Base-by-base conservation (phyloP, 2,113 vertebrate genomes). In the Cinclus mexicanus region DNA sequence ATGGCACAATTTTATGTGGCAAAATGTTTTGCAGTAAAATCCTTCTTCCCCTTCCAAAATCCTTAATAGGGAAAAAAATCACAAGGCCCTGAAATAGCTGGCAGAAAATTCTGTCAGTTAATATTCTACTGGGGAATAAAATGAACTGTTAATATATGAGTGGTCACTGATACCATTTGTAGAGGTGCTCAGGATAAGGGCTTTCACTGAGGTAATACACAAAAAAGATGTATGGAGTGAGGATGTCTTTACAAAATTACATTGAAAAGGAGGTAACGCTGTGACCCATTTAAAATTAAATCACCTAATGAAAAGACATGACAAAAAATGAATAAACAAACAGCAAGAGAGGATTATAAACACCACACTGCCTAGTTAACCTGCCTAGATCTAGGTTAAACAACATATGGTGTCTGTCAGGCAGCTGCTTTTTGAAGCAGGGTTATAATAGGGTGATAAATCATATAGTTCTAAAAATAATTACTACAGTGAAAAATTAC, bases 391-490 rank as follows among this genome's bases (percentile, higher is more conserved):
- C 50, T 76, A 87, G 60, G 65, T 94, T 94, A 96, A 95, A 91
- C 64, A 94, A 71, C 91, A 87, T 79, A 91, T 89, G 87, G 81
- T 52, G 46, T 69, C 46, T 72, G 72, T 91, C 81, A 61, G 50
- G 65, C 69, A 82, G 67, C 33, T 79, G 70, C 50, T 87, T 83
- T 49, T 41, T 49, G 61, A 90, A 91, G 46, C 0, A 0, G 9
- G 20, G 15, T 61, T 59, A 61, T 59, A 72, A 71, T 18, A 77
- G 44, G 39, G 29, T 87, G 46, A 93, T 85, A 5, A n/a, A 85
- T 94, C 61, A 76, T 35, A 85, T n/a, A 65, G 70, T 76, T 83
- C 39, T 4, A 2, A 59, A 79, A 88, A 89, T 23, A 85, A 55
- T 21, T 80, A n/a, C 59, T 85, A 5, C 23, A 31, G 46, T 31